These are phyloP conservation scores for Alitta virens DNA, from an alignment of 2,888 invertebrate genomes.

Conservation along the genomic window DNA sequence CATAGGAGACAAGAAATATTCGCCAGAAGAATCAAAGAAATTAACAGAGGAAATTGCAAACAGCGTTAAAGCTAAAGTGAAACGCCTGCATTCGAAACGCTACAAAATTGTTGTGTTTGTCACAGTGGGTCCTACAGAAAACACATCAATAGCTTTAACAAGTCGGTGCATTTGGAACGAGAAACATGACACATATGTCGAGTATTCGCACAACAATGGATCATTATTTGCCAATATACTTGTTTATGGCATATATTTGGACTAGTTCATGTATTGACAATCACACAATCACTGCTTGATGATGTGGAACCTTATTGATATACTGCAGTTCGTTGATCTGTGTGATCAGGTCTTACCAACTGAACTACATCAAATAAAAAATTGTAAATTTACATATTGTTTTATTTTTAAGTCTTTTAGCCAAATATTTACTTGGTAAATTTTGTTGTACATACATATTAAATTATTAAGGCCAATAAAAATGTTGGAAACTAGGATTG, in stretches of 20 bases:
- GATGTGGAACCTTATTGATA: too few relatives aligned
- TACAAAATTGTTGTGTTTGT: background rate
- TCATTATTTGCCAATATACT: background rate
- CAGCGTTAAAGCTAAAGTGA: background rate
- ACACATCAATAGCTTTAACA: background rate
- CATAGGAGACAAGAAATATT: background rate
- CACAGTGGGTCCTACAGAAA: background rate
- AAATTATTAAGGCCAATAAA: too few relatives aligned
- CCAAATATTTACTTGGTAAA: too few relatives aligned
- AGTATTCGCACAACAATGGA: background rate
- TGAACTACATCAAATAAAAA: too few relatives aligned
- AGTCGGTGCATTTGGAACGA: slow-evolving; percentile 1
- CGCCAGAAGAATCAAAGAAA: background rate
- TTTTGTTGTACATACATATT: too few relatives aligned
- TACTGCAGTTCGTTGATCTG: too few relatives aligned
- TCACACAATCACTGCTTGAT: too few relatives aligned
- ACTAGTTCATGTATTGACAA: too few relatives aligned
- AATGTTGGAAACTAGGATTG: too few relatives aligned
- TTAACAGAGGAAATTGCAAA: background rate
- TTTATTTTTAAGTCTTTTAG: too few relatives aligned
- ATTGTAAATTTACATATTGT: too few relatives aligned
- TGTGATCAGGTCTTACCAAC: too few relatives aligned
- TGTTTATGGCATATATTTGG: background rate
- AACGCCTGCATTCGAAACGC: background rate
- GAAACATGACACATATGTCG: background rate